Base-by-base conservation (phyloP, 2,113 vertebrate genomes). In the Cromileptes altivelis region DNA sequence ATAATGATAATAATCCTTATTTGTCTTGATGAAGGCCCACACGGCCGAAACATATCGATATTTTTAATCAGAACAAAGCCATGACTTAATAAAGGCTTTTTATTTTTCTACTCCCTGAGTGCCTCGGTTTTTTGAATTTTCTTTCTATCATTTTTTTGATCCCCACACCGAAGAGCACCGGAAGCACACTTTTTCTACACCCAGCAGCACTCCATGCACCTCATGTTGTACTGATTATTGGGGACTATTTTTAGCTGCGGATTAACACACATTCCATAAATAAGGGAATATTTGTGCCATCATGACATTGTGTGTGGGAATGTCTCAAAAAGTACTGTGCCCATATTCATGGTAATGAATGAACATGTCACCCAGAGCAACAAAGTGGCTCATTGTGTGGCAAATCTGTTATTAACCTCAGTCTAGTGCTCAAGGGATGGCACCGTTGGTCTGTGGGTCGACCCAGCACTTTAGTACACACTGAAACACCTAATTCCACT, bases 311-410 rank as follows among this genome's bases (percentile, higher is more conserved):
- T 21, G 21, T 70, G 42, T 75, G 30, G 64, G 23, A 65, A 17
- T 9, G 5, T 52, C 11, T 52, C 3, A 23, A 23, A 47, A 45
- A 33, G n/a, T 18, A 27, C 45, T 69, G n/a, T 27, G 25, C 5
- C 17, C 49, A 49, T 64, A 7, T 77, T 50, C 56, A 67, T 74
- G 40, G 40, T 75, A 80, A 82, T 72, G 57, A 87, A 50, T 60
- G n/a, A 71, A 49, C 49, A 74, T 30, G 68, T 37, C 55, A 63
- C 63, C 14, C 70, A 82, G 53, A 63, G 73, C 21, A 73, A 74
- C 73, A 81, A 18, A 67, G 68, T 52, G 40, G 56, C 42, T 82
- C 60, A 79, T 42, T 85, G 76, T 84, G 40, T 52, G 78, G 64
- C 27, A 62, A 56, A 61, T 77, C 23, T 62, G 21, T 62, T 86